Conservation (phyloP, 2,113 vertebrate genomes). For the Clarias magur region DNA sequence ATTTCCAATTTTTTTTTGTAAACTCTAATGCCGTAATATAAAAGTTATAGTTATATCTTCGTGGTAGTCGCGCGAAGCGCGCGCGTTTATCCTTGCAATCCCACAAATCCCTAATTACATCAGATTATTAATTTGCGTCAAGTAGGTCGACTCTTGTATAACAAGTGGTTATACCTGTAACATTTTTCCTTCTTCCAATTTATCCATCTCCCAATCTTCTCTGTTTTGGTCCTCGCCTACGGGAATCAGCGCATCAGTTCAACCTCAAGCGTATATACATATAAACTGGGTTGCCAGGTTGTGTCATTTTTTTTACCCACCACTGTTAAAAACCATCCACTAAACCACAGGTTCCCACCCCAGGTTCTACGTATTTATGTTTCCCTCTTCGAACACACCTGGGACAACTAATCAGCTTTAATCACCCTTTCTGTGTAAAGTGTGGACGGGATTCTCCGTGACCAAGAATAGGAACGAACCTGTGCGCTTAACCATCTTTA, state of each 20-base stretch:
- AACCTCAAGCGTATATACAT: neutral
- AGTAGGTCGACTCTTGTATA: neutral
- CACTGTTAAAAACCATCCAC: neutral
- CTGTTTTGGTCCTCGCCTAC: no score
- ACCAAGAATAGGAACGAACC: neutral
- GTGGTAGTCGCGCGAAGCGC: neutral
- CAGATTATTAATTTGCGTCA: neutral
- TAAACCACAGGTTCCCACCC: neutral
- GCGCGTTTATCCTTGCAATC: neutral
- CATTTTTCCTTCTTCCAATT: neutral
- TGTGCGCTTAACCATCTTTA: neutral
- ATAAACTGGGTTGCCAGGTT: constrained; percentile 1
- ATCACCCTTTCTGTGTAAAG: neutral
- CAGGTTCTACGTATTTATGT: neutral
- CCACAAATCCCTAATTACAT: no score
- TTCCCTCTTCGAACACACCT: no score
- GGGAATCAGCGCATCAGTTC: neutral
- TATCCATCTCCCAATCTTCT: no score
- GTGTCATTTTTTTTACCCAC: neutral
- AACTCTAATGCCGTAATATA: neutral
- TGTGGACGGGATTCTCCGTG: neutral
- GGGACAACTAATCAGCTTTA: neutral
- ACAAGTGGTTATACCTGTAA: neutral
- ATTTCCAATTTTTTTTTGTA: neutral
- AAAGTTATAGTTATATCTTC: neutral